Evolutionary conservation across 1,140 invertebrate genomes (phyloP), one percentile per base, ranked within the genome.

Genomic region (Halictus rubicundus): DNA sequence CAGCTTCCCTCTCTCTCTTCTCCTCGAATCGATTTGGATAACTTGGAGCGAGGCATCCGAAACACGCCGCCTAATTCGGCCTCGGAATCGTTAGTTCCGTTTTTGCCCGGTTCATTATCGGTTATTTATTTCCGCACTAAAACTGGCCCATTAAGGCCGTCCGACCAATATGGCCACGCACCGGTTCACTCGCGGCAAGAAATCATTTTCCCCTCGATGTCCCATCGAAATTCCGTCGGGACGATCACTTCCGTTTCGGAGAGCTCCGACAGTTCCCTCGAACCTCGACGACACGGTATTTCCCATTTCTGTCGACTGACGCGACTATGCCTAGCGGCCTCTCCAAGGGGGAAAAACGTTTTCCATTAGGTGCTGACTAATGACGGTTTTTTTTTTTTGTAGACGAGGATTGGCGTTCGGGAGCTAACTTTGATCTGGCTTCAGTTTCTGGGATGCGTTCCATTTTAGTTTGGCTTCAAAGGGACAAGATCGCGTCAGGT

Each of bases 91-190:
- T 78, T 71, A 71, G 75, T 71, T 71, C 27, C 75, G 75, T 78
- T 78, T 78, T 78, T 78, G 59, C 16, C 21, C 27, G 75, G 46
- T 63, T 78, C 68, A 78, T 78, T 78, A 78, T 78, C 75, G 75
- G 75, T 78, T 78, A 78, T 78, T 78, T 78, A 78, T 78, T 78
- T 78, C 75, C 68, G 68, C 59, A 63, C 59, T 78, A 54, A 71
- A 78, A 71, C 68, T 54, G 68, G 59, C 32, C 68, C 75, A 71
- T 71, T 71, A 78, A 71, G 68, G 59, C 25, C 9, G 4, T 42
- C 25, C 27, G 75, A 78, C 75, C 68, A 78, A 78, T 78, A 78
- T 71, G 75, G 75, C 75, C 46, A 27, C 59, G 42, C 57, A 60
- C 25, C 42, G 42, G 68, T 42, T 78, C 75, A 52, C 27, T 32